Conservation (phyloP, 30 jellyfish, hydroid and myxozoan species). For the Hydra vulgaris region DNA sequence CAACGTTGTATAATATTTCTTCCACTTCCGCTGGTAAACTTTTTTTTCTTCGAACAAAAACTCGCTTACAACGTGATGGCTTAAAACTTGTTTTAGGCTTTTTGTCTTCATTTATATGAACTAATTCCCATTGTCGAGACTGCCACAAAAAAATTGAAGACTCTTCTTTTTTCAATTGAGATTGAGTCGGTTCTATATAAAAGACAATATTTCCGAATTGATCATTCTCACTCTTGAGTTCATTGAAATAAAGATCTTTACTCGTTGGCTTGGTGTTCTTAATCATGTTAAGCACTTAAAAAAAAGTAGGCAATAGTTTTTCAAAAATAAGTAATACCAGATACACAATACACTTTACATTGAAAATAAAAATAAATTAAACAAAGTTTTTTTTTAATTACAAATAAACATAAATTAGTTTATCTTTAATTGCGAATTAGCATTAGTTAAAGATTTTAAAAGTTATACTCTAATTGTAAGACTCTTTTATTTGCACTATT, state of each 20-base stretch:
- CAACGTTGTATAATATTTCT: neutral
- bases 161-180: neutral
- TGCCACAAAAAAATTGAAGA: conserved; percentile 16
- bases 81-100: neutral
- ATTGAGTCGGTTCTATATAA: neutral
- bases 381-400: too few species aligned
- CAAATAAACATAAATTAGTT: too few species aligned
- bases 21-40: neutral
- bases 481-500: too few species aligned
- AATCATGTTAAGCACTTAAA: neutral
- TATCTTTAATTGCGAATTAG: too few species aligned
- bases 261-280: neutral
- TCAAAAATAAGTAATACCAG: too few species aligned
- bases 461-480: too few species aligned
- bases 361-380: too few species aligned
- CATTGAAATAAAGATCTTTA: neutral
- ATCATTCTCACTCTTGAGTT: neutral
- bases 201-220: neutral
- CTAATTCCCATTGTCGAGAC: conserved; percentile 23
- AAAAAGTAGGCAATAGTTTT: too few species aligned
- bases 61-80: neutral
- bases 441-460: too few species aligned
- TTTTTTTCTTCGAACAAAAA: conserved; percentile 13
- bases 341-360: too few species aligned
- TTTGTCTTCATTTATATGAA: neutral